phyloP scores from a whole-genome alignment of 1,140 invertebrate genomes.

The Tetramorium alpestre region DNA sequence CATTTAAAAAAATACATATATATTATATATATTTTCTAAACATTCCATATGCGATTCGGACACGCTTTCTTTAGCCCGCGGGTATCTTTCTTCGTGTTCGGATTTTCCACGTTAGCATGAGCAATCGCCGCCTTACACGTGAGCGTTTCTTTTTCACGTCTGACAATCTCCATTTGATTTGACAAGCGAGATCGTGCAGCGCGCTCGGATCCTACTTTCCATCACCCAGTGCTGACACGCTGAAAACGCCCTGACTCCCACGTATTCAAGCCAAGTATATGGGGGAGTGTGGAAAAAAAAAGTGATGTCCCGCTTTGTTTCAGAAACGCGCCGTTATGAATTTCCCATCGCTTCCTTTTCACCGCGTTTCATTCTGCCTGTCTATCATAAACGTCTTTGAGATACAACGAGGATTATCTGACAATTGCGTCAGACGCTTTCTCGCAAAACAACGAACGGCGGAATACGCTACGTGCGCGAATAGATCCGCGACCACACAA shows the following conservation, averaged over 20 bases:
- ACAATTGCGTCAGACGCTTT: conserved; percentile 22
- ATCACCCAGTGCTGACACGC: conserved; percentile 67
- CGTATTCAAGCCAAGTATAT: conserved; percentile 69
- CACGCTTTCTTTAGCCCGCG: conserved; percentile 3
- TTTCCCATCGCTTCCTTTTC: conserved; percentile 78
- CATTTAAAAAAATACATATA: not conserved
- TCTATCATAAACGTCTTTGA: conserved; percentile 46
- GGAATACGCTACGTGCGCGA: not conserved
- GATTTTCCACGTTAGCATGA: conserved; percentile 19
- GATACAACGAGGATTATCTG: not conserved
- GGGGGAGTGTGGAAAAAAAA: conserved; percentile 73
- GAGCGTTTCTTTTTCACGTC: not conserved
- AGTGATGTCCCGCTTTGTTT: conserved; percentile 75
- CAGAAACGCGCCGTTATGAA: conserved; percentile 70
- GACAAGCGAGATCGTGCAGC: conserved; percentile 67
- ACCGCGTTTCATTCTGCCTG: not conserved
- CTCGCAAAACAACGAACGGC: not conserved
- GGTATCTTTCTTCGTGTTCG: not conserved
- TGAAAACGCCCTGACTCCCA: conserved; percentile 72
- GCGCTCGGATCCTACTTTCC: conserved; percentile 71
- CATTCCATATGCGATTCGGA: not conserved
- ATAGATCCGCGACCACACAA: not conserved
- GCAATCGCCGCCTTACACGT: not conserved
- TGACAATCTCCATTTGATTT: conserved; percentile 24
- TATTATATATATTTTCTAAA: not conserved